Percentiles rank a stretch among this genome's conserved stretches.
Evolutionary conservation across 2,113 vertebrate species (phyloP).

Genomic region (Oenanthe melanoleuca): DNA sequence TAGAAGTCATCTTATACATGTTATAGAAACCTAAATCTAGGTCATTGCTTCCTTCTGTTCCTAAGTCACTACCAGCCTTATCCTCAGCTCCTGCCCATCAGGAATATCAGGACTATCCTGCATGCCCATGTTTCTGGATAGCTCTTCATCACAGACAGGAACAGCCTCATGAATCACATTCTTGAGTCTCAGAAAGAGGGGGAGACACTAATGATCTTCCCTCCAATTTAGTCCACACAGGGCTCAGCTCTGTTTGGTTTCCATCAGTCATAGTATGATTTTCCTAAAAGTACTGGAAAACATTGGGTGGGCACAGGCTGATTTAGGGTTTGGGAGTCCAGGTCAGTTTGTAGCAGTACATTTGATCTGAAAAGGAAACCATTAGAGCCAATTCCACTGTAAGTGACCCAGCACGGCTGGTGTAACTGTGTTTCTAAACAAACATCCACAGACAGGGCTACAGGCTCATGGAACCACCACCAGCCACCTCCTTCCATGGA

Average conservation of each 20-base stretch:
- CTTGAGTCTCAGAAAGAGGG: not conserved
- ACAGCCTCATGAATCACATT: not conserved
- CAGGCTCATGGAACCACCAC: not conserved
- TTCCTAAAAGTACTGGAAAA: not conserved
- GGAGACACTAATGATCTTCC: not conserved
- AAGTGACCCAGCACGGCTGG: rapidly evolving
- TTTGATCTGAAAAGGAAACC: not conserved
- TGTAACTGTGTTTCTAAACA: not conserved
- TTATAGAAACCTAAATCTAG: not conserved
- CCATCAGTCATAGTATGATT: not conserved
- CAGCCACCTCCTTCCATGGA: not conserved
- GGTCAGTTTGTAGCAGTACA: not conserved
- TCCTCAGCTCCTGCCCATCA: not conserved
- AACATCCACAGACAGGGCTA: not conserved
- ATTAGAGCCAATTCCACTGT: not conserved
- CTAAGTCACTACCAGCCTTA: not conserved
- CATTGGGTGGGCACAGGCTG: not conserved
- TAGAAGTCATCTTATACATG: not conserved
- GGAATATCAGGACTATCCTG: not conserved
- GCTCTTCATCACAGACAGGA: not conserved
- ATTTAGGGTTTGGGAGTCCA: not conserved
- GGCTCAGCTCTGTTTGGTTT: not conserved
- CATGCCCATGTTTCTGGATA: not conserved
- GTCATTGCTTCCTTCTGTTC: not conserved
- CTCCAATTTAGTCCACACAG: not conserved